Evolutionary conservation across 1,140 invertebrate genomes (phyloP), one percentile per base, ranked within the genome.

Genomic region (Philopotamus ludificatus): DNA sequence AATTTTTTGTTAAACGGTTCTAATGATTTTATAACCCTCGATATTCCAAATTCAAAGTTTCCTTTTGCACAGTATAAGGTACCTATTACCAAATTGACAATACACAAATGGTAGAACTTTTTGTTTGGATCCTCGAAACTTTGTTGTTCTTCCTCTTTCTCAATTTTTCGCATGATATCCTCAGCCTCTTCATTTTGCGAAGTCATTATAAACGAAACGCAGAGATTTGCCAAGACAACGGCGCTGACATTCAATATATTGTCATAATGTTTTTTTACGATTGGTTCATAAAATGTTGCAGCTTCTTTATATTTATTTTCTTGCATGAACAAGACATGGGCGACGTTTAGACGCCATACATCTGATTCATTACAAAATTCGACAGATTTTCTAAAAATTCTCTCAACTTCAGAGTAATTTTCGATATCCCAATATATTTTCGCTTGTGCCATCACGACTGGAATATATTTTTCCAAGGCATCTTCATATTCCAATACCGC

Each of bases 1-100:
- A 99, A 81, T 77, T 97, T 97, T 76, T 95, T 95, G 73, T 94
- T 92, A 72, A 94, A 97, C 0, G 96, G 96, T 75, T 98, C 95
- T 21, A 99, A 78, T 63, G 94, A 97, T 78, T 97, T 96, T 74
- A 98, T 96, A 0, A 99, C 94, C 70, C 97, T 83, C 0, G 95
- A 97, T 71, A 99, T 95, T 3, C 98, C 98, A 81, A 99, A 99
- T 77, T 99, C 97, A 73, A 97, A 99, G 80, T 99, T 99, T 0
- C 96, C 95, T 80, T 99, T 99, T 0, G 95, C 92, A 77, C 97
- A 99, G 76, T 99, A 99, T 2, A 99, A 78, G 0, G 97, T 99
- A 79, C 94, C 97, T 70, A 99, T 99, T 0, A 99, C 97, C 53
- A 99, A 82, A 81, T 99, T 99, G 1, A 99, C 96, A 71, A 99